A percentile compares a stretch with the other conserved stretches of the same genome.
Evolutionary conservation across 2,797 vertebrate species (phyloP).

Genomic region (Cyprinella venusta): DNA sequence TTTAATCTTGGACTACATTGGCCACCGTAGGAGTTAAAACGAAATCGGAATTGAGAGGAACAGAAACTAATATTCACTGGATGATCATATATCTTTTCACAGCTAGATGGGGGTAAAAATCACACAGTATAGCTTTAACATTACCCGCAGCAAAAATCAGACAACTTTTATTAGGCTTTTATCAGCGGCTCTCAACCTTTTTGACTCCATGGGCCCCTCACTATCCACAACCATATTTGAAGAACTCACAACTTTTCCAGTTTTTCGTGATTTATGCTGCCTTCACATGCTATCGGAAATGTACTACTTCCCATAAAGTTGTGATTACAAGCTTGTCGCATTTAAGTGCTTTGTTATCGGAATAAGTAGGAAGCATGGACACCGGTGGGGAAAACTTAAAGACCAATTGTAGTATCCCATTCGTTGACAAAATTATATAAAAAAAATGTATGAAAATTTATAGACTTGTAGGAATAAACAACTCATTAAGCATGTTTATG

Average conservation of each 20-base stretch:
- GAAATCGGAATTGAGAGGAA: too few species aligned
- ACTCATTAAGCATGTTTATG: slow-evolving; percentile 11
- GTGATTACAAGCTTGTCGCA: too few species aligned
- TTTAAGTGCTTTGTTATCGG: too few species aligned
- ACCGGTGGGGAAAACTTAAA: too few species aligned
- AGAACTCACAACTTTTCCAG: not conserved
- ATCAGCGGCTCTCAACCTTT: not conserved
- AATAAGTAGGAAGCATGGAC: too few species aligned
- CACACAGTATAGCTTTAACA: too few species aligned
- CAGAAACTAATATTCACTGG: too few species aligned
- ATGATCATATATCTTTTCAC: too few species aligned
- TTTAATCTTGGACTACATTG: too few species aligned
- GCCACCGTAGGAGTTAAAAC: too few species aligned
- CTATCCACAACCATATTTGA: not conserved
- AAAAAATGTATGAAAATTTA: not conserved
- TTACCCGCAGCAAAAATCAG: not conserved
- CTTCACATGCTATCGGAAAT: not conserved
- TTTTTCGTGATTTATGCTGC: not conserved
- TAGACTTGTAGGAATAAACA: not conserved
- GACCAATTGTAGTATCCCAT: not conserved
- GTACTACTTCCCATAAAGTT: not conserved
- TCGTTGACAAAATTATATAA: not conserved
- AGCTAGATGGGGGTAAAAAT: too few species aligned
- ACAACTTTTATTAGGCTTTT: not conserved
- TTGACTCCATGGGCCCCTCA: not conserved